Evolutionary conservation across 2,797 vertebrate genomes (phyloP).

Genomic region (Pangasius larnaudii): DNA sequence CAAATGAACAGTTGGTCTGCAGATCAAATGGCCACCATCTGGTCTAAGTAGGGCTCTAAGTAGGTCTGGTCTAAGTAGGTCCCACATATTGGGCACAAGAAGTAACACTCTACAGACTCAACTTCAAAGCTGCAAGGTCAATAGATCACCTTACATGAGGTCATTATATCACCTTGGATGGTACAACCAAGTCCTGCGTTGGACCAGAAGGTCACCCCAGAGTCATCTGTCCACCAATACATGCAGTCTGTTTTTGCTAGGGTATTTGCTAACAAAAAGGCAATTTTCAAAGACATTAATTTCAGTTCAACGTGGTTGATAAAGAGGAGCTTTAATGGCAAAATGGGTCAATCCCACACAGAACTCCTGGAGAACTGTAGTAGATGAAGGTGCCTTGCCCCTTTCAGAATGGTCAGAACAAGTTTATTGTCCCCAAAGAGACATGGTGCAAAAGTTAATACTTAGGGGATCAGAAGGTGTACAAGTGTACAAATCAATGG

Average conservation of each 20-base stretch:
- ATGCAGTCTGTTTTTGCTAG: neutral
- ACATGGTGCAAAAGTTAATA: neutral
- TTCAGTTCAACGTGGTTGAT: neutral
- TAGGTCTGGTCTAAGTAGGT: neutral
- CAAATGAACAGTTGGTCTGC: neutral
- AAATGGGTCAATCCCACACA: neutral
- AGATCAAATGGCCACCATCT: neutral
- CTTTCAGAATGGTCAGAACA: neutral
- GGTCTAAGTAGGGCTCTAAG: neutral
- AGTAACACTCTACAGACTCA: neutral
- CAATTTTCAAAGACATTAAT: neutral
- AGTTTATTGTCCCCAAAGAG: neutral
- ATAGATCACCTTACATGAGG: neutral
- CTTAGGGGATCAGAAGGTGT: neutral
- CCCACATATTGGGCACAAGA: neutral
- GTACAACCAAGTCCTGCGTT: neutral
- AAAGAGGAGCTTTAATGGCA: neutral
- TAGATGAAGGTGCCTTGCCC: neutral
- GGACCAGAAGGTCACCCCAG: neutral
- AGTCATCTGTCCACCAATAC: neutral
- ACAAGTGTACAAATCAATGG: neutral
- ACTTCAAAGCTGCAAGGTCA: neutral
- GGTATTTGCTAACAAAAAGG: neutral
- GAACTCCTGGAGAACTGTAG: neutral
- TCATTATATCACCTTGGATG: neutral